phyloP scores from a whole-genome alignment of 2,888 invertebrate species.

The Sclerodermus sp. region DNA sequence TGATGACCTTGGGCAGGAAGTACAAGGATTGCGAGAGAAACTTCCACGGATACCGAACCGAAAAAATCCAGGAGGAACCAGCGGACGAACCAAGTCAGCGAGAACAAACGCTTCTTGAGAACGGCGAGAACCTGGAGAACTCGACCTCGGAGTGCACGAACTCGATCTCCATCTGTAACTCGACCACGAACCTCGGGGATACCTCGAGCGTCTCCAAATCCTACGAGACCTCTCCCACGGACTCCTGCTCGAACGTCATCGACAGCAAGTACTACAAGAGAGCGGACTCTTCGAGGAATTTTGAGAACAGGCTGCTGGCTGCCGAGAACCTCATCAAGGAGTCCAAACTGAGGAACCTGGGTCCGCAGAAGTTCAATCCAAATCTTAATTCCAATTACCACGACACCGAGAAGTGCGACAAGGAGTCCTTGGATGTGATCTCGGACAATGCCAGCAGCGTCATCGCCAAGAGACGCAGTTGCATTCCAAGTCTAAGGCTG shows the following conservation, averaged over 20 bases:
- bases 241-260: conserved; percentile 39
- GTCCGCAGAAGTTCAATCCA: conserved; percentile 31
- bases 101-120: conserved; percentile 7
- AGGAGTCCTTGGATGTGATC: conserved; percentile 37
- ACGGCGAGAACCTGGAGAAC: conserved; percentile 13
- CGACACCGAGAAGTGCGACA: conserved; percentile 48
- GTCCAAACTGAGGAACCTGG: conserved; percentile 46
- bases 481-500: conserved; percentile 44
- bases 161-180: conserved; percentile 27
- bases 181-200: conserved; percentile 30
- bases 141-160: conserved; percentile 30
- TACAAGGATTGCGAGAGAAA: conserved; percentile 37
- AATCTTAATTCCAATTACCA: conserved; percentile 42
- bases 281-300: conserved; percentile 35
- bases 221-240: conserved; percentile 45
- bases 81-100: conserved; percentile 32
- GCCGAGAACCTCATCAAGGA: conserved; percentile 53
- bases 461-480: conserved; percentile 42
- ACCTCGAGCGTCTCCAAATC: conserved; percentile 38
- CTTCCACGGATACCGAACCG: conserved; percentile 36
- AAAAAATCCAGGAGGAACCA: conserved; percentile 50
- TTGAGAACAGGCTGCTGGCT: conserved; percentile 46
- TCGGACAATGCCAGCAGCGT: conserved; percentile 30
- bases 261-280: conserved; percentile 30
- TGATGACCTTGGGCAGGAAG: conserved; percentile 38